A percentile compares a stretch with the other conserved stretches of the same genome.
Conservation (phyloP, 1,140 invertebrate species). For the Chelonus insularis region DNA sequence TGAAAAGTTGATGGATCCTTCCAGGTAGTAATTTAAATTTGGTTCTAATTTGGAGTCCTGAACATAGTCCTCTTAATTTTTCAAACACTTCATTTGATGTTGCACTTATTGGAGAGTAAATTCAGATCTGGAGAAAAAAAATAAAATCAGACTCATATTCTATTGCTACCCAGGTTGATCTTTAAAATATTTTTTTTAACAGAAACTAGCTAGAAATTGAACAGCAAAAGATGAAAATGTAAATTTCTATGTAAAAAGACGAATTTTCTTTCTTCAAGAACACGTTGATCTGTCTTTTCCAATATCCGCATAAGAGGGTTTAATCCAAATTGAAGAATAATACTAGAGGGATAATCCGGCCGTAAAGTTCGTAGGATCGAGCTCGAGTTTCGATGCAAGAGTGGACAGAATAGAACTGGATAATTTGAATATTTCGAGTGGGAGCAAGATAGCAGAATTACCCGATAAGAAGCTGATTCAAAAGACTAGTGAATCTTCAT, state of each 20-base stretch:
- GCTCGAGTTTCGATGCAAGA: background rate
- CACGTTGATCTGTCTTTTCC: constrained; percentile 8
- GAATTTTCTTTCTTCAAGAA: background rate
- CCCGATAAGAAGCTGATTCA: background rate
- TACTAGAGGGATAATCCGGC: constrained; percentile 30
- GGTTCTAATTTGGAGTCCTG: too few relatives aligned
- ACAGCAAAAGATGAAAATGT: background rate
- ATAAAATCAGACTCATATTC: too few relatives aligned
- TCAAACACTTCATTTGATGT: too few relatives aligned
- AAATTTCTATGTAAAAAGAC: background rate
- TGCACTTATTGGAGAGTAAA: too few relatives aligned
- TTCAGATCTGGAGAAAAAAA: too few relatives aligned
- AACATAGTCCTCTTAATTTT: too few relatives aligned
- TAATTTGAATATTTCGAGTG: constrained; percentile 30
- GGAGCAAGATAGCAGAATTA: constrained; percentile 14
- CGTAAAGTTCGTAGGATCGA: constrained; percentile 19
- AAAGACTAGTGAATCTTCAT: background rate
- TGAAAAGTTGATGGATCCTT: too few relatives aligned
- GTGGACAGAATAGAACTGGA: constrained; percentile 1
- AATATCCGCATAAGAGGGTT: constrained; percentile 27
- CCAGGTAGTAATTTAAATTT: too few relatives aligned
- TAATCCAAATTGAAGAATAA: constrained; percentile 38
- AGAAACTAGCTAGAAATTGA: too few relatives aligned
- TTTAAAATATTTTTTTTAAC: too few relatives aligned
- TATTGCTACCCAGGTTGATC: too few relatives aligned